phyloP scores from a whole-genome alignment of 2,113 vertebrate genomes.

The Sprattus sprattus region DNA sequence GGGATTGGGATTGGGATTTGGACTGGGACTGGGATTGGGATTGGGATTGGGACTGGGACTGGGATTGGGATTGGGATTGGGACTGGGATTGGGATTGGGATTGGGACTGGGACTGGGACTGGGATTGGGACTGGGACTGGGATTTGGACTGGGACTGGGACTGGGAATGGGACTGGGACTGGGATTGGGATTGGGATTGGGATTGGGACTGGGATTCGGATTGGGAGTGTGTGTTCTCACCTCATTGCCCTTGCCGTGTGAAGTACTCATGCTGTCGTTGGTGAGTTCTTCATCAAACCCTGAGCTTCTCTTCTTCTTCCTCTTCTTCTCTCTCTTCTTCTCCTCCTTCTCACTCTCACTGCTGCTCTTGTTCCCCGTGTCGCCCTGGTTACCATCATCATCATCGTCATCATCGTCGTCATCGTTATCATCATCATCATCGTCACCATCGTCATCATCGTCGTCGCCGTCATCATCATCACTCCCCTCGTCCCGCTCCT shows the following conservation, averaged over 20 bases:
- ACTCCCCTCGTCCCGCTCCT: constrained; percentile 74
- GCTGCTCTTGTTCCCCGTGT: constrained; percentile 70
- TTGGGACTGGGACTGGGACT: background rate
- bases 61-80: too few relatives aligned
- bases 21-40: too few relatives aligned
- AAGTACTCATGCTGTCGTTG: constrained; percentile 94
- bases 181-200: too few relatives aligned
- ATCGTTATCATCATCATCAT: constrained; percentile 80
- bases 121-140: background rate
- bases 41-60: too few relatives aligned
- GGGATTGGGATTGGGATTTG: too few relatives aligned
- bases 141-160: background rate
- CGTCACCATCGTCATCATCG: constrained; percentile 60
- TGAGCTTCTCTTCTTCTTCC: constrained; percentile 79
- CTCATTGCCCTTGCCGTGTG: constrained; percentile 95
- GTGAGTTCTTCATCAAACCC: constrained; percentile 94
- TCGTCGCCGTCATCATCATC: constrained; percentile 77
- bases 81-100: too few relatives aligned
- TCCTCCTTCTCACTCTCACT: constrained; percentile 81
- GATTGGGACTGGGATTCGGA: background rate
- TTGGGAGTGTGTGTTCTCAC: constrained; percentile 65
- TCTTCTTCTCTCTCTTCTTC: constrained; percentile 84
- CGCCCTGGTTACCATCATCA: constrained; percentile 76
- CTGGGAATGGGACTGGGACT: background rate
- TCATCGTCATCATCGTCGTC: constrained; percentile 75